Evolutionary conservation across 2,797 vertebrate genomes (phyloP).

Genomic region (Vireo griseus): DNA sequence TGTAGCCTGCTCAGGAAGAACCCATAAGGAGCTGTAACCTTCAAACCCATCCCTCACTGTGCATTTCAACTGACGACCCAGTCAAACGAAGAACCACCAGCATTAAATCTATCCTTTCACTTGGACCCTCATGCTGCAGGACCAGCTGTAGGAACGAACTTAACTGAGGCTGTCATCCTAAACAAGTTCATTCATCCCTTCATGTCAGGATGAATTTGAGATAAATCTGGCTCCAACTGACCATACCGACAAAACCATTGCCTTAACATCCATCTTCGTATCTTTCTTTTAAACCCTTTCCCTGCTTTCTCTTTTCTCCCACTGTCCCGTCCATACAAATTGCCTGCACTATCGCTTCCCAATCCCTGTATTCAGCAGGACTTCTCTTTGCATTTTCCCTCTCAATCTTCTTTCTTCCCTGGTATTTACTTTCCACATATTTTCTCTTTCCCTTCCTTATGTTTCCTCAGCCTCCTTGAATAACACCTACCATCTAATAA

Average conservation of each 20-base stretch:
- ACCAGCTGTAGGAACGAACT: background rate
- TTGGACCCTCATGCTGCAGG: background rate
- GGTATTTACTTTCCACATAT: background rate
- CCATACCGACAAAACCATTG: background rate
- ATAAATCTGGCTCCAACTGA: background rate
- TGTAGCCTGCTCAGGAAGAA: background rate
- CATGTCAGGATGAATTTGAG: background rate
- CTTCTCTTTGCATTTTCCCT: background rate
- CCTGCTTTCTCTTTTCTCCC: background rate
- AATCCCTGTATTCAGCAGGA: background rate
- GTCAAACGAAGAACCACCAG: background rate
- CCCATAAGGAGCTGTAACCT: background rate
- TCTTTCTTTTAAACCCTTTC: background rate
- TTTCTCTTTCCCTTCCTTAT: background rate
- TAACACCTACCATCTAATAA: background rate
- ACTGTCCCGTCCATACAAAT: background rate
- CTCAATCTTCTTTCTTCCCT: background rate
- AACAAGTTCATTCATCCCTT: background rate
- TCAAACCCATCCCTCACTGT: background rate
- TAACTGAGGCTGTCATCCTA: background rate
- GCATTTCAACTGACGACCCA: background rate
- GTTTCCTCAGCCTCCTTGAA: background rate
- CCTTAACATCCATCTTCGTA: background rate
- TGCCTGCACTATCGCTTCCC: rapidly evolving
- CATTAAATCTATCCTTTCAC: rapidly evolving